Evolutionary conservation across 2,113 vertebrate species (phyloP).

Genomic region (Thryonomys swinderianus): DNA sequence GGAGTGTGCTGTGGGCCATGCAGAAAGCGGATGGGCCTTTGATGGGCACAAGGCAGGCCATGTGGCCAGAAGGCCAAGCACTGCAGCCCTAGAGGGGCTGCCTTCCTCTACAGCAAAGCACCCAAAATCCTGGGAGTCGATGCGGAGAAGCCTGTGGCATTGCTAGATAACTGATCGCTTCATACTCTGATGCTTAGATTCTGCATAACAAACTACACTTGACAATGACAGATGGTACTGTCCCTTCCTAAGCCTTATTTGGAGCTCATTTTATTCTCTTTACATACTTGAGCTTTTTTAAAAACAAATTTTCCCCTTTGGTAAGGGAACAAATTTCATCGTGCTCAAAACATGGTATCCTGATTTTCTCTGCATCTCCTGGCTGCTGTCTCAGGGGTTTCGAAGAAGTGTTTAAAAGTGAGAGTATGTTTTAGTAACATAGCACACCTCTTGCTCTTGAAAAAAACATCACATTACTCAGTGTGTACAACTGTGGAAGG

Average conservation of each 20-base stretch:
- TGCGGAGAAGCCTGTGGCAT: too few relatives aligned
- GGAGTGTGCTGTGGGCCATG: rapidly evolving
- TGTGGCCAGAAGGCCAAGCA: rapidly evolving
- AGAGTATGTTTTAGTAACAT: conserved; percentile 60
- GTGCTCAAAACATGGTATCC: not conserved
- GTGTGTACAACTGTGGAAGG: conserved; percentile 42
- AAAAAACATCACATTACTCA: conserved; percentile 70
- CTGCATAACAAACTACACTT: not conserved
- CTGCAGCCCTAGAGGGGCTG: not conserved
- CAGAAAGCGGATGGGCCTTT: rapidly evolving
- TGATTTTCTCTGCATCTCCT: not conserved
- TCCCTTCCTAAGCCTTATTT: not conserved
- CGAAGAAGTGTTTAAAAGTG: conserved; percentile 21
- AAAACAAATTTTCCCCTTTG: not conserved
- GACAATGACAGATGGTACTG: not conserved
- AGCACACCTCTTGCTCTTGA: conserved; percentile 49
- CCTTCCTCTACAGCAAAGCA: rapidly evolving
- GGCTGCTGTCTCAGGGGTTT: not conserved
- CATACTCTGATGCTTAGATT: not conserved
- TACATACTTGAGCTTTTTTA: not conserved
- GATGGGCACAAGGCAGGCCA: rapidly evolving
- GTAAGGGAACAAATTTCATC: not conserved
- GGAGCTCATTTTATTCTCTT: not conserved
- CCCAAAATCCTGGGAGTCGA: not conserved
- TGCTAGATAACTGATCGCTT: not conserved